Conservation (phyloP, 2,797 vertebrate genomes). For the Nannoperca australis region DNA sequence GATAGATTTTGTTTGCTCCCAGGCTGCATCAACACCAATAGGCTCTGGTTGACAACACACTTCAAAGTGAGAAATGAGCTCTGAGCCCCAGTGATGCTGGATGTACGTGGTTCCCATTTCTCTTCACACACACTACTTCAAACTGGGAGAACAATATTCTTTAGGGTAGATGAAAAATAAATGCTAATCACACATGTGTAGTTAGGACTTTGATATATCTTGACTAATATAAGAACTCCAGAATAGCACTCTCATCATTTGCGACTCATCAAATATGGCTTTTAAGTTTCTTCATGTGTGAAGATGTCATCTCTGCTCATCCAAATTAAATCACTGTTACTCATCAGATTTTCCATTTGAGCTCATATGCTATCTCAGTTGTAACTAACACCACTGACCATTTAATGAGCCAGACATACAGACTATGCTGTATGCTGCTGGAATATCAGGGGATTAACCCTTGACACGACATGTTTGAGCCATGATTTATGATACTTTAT, state of each 20-base stretch:
- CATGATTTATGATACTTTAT: conserved; percentile 41
- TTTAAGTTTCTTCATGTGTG: conserved; percentile 67
- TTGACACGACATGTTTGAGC: conserved; percentile 50
- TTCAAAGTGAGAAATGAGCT: conserved; percentile 77
- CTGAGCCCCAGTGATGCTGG: conserved; percentile 53
- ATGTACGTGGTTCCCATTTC: conserved; percentile 51
- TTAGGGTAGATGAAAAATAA: conserved; percentile 30
- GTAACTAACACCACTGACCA: conserved; percentile 56
- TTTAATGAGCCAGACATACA: conserved; percentile 53
- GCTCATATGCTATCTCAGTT: conserved; percentile 55
- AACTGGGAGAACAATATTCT: conserved; percentile 56
- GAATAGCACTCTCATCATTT: conserved; percentile 44
- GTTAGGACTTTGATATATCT: conserved; percentile 52
- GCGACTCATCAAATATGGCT: conserved; percentile 69
- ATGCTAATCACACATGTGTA: conserved; percentile 42
- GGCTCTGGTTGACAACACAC: conserved; percentile 59
- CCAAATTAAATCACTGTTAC: conserved; percentile 73
- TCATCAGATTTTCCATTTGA: conserved; percentile 68
- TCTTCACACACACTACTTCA: conserved; percentile 42
- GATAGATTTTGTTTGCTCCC: conserved; percentile 73
- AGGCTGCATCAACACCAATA: conserved; percentile 71
- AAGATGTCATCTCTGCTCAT: conserved; percentile 70
- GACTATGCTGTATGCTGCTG: conserved; percentile 21
- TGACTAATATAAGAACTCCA: conserved; percentile 44
- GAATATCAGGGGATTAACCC: conserved; percentile 49